A percentile compares a stretch with the other conserved stretches of the same genome.
Evolutionary conservation across 2,113 vertebrate genomes (phyloP).

Genomic region (Podarcis cretensis): DNA sequence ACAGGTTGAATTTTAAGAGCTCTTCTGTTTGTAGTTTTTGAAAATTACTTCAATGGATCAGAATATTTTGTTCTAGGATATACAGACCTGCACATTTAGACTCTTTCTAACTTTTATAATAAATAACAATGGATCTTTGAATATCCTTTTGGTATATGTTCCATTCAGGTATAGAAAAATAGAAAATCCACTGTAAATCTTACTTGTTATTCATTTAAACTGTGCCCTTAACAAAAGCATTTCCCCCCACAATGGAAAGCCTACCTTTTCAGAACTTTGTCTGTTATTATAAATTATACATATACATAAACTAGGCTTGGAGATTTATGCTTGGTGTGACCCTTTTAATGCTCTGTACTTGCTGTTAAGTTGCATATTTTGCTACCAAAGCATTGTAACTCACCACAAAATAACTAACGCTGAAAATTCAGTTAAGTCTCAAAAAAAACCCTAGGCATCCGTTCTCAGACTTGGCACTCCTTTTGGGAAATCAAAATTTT

Average conservation of each 20-base stretch:
- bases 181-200: constrained; percentile 12
- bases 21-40: neutral
- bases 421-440: constrained; percentile 79
- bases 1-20: neutral
- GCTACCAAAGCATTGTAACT: constrained; percentile 74
- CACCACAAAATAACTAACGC: constrained; percentile 76
- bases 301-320: constrained; percentile 67
- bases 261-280: constrained; percentile 68
- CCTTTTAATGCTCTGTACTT: constrained; percentile 81
- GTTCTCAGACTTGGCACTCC: constrained; percentile 74
- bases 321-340: constrained; percentile 81
- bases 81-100: neutral
- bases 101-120: constrained; percentile 32
- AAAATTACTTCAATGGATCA: neutral
- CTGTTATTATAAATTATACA: constrained; percentile 76
- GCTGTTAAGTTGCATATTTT: constrained; percentile 83
- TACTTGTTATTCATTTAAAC: constrained; percentile 53
- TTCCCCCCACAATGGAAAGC: constrained; percentile 54
- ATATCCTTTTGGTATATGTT: constrained; percentile 35
- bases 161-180: constrained; percentile 1
- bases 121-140: constrained; percentile 11
- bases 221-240: constrained; percentile 66
- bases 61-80: constrained; percentile 22
- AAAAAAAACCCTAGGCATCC: constrained; percentile 73
- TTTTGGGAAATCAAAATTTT: constrained; percentile 84